Percentiles rank a stretch among this genome's conserved stretches.
phyloP scores from a whole-genome alignment of 2,888 invertebrate species.

The Hypsopygia costalis region DNA sequence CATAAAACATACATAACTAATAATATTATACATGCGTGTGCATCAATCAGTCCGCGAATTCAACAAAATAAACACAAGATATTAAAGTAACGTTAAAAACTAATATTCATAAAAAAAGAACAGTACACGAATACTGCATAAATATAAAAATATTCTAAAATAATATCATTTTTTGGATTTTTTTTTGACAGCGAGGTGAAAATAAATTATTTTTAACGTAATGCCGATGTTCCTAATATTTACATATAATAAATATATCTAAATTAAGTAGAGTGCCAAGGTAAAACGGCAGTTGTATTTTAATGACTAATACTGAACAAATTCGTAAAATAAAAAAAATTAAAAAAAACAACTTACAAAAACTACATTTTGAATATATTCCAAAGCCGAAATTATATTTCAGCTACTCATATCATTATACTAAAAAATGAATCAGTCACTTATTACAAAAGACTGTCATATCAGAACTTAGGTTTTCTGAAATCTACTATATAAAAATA shows the following conservation, averaged over 20 bases:
- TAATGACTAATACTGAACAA: slow-evolving; percentile 40
- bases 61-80: slow-evolving; percentile 11
- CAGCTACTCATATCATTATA: too few species aligned
- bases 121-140: slow-evolving; percentile 43
- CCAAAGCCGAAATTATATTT: too few species aligned
- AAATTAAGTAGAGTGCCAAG: slow-evolving; percentile 16
- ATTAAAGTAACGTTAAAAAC: slow-evolving; percentile 16
- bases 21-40: slow-evolving; percentile 6
- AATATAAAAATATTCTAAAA: slow-evolving; percentile 29
- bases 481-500: too few species aligned
- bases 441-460: too few species aligned
- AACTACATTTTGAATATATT: too few species aligned
- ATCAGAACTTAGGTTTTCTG: too few species aligned
- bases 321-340: slow-evolving; percentile 9
- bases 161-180: slow-evolving; percentile 30
- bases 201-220: not conserved
- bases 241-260: slow-evolving; percentile 24
- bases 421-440: too few species aligned
- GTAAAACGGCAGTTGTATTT: slow-evolving; percentile 18
- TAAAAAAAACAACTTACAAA: not conserved
- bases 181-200: slow-evolving; percentile 20
- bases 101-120: slow-evolving; percentile 20
- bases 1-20: not conserved
- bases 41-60: slow-evolving; percentile 14
- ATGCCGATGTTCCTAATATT: slow-evolving; percentile 27